Evolutionary conservation across 2,113 vertebrate genomes (phyloP).

Genomic region (Microtus montanus): DNA sequence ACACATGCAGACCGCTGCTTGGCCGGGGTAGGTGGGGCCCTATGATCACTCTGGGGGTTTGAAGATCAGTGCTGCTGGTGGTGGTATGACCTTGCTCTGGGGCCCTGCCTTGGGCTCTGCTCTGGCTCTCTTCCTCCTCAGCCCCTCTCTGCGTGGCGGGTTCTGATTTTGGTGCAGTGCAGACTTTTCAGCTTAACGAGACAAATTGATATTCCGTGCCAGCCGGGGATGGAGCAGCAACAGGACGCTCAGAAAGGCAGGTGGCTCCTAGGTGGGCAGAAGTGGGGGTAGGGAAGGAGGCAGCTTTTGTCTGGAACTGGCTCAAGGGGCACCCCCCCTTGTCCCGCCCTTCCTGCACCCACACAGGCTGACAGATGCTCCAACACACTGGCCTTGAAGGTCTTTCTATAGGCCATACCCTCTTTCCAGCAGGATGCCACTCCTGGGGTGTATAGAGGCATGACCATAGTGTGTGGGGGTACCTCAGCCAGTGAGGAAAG

Average conservation of each 20-base stretch:
- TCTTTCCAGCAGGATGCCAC: background rate
- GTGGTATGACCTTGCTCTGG: background rate
- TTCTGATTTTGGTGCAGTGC: constrained; percentile 97
- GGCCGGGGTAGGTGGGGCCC: background rate
- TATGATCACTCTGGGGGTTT: background rate
- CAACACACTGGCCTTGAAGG: background rate
- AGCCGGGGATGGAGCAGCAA: constrained; percentile 88
- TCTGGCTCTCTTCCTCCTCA: background rate
- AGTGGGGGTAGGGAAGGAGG: background rate
- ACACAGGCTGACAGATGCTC: background rate
- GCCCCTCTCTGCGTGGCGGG: constrained; percentile 74
- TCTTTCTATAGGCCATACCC: background rate
- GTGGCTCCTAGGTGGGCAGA: constrained; percentile 55
- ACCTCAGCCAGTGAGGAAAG: background rate
- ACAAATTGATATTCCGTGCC: constrained; percentile 96
- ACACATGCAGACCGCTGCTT: background rate
- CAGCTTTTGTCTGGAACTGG: constrained; percentile 21
- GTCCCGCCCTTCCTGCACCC: background rate
- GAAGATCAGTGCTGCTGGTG: background rate
- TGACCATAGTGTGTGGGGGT: background rate
- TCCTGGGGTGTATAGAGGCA: background rate
- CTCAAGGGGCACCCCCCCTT: background rate
- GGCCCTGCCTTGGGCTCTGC: rapidly evolving
- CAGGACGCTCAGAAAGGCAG: constrained; percentile 35
- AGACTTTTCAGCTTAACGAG: constrained; percentile 91